Conservation (phyloP, 2,888 invertebrate genomes). For the Papilio elwesi region DNA sequence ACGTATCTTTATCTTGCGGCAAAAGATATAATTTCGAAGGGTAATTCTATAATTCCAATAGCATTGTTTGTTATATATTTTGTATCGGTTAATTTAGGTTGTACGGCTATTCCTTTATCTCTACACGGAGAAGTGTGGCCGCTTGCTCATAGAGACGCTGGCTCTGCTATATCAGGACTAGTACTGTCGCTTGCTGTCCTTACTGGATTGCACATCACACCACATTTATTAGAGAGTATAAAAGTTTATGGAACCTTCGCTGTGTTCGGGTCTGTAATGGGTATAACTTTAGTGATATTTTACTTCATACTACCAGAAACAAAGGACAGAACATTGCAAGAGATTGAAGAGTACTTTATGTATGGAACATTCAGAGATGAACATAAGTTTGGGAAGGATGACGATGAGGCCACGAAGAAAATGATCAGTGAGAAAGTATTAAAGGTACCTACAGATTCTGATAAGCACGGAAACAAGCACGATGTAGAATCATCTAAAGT, state of each 20-base stretch:
- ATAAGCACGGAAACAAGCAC: background rate
- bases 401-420: conserved; percentile 50
- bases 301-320: conserved; percentile 55
- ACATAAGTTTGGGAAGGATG: conserved; percentile 37
- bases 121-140: conserved; percentile 69
- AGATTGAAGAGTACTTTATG: conserved; percentile 56
- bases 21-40: conserved; percentile 49
- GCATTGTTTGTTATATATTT: conserved; percentile 59
- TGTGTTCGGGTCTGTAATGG: conserved; percentile 56
- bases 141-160: conserved; percentile 61
- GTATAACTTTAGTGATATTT: conserved; percentile 44
- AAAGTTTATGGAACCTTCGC: conserved; percentile 66
- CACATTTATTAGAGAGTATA: conserved; percentile 53
- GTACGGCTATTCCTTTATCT: conserved; percentile 64
- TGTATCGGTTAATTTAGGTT: conserved; percentile 64
- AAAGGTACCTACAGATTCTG: background rate
- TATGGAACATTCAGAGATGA: conserved; percentile 52
- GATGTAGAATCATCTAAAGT: background rate
- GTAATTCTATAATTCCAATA: conserved; percentile 55
- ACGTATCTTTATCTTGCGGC: conserved; percentile 56
- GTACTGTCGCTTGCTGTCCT: conserved; percentile 54
- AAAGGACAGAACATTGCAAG: conserved; percentile 55
- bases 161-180: conserved; percentile 54
- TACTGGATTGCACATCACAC: conserved; percentile 58
- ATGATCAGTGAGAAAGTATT: conserved; percentile 43